phyloP scores from a whole-genome alignment of 2,113 vertebrate genomes.

The Nycticorax nycticorax region DNA sequence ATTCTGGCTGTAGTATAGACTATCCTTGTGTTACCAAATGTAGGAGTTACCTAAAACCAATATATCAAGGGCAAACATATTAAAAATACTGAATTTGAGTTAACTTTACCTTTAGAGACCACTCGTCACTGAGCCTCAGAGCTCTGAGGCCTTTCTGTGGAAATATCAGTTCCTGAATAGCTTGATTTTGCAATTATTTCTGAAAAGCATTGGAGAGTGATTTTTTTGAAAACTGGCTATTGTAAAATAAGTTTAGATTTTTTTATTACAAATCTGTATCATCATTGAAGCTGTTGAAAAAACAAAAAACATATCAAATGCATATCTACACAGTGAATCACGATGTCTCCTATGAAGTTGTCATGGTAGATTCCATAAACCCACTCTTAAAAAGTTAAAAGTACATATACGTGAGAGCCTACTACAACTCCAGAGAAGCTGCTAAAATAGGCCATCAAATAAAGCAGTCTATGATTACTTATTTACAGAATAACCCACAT shows the following conservation, averaged over 20 bases:
- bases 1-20: not conserved
- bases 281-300: slow-evolving; percentile 55
- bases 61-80: not conserved
- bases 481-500: slow-evolving; percentile 67
- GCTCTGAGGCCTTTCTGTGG: not conserved
- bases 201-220: not conserved
- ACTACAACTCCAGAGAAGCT: slow-evolving; percentile 55
- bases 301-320: slow-evolving; percentile 70
- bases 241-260: slow-evolving; percentile 43
- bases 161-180: not conserved
- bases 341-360: slow-evolving; percentile 45
- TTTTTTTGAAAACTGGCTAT: slow-evolving; percentile 60
- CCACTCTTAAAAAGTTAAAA: slow-evolving; percentile 59
- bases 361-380: slow-evolving; percentile 64
- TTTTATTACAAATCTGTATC: slow-evolving; percentile 71
- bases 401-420: slow-evolving; percentile 62
- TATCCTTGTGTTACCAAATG: not conserved
- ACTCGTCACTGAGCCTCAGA: not conserved
- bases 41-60: not conserved
- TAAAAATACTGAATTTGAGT: not conserved
- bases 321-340: slow-evolving; percentile 74
- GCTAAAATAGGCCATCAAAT: slow-evolving; percentile 52
- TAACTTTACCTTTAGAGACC: slow-evolving; percentile 15
- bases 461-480: slow-evolving; percentile 61
- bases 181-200: slow-evolving; percentile 14